phyloP scores from a whole-genome alignment of 2,113 vertebrate genomes.

The Marcusenius ussheri region DNA sequence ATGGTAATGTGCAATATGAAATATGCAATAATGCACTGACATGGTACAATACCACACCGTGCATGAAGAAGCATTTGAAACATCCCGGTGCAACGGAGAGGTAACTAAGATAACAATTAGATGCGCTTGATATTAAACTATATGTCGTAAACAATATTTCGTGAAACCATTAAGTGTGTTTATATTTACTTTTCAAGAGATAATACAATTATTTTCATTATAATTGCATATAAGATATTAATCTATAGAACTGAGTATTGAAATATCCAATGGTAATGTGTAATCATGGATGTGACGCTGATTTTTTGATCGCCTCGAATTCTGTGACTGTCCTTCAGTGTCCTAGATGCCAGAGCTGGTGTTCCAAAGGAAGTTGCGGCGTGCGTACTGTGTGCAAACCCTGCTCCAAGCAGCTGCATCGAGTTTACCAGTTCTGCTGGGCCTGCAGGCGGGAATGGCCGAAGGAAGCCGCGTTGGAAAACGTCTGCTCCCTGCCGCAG shows the following conservation, averaged over 20 bases:
- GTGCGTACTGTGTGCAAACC: not conserved
- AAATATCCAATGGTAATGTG: not conserved
- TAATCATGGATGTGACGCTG: not conserved
- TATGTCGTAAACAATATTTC: not conserved
- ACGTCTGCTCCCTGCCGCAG: not conserved
- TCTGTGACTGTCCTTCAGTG: not conserved
- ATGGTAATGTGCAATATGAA: not conserved
- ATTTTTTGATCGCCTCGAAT: not conserved
- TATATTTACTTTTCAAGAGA: not conserved
- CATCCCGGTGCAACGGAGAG: not conserved
- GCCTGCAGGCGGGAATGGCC: slow-evolving; percentile 17
- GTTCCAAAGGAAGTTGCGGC: not conserved
- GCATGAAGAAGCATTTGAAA: not conserved
- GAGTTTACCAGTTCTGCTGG: slow-evolving; percentile 19
- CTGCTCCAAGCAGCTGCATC: not conserved
- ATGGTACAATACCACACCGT: not conserved
- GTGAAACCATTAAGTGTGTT: not conserved
- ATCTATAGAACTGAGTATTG: not conserved
- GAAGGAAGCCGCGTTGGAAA: not conserved
- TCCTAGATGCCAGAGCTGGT: not conserved
- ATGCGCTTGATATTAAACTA: not conserved
- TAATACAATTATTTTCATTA: not conserved
- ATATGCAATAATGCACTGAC: not conserved
- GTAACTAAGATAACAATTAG: not conserved
- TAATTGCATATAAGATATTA: not conserved